Evolutionary conservation across 2,888 invertebrate species (phyloP), one percentile per base, ranked within the genome.

Genomic region (Crematogaster levior): DNA sequence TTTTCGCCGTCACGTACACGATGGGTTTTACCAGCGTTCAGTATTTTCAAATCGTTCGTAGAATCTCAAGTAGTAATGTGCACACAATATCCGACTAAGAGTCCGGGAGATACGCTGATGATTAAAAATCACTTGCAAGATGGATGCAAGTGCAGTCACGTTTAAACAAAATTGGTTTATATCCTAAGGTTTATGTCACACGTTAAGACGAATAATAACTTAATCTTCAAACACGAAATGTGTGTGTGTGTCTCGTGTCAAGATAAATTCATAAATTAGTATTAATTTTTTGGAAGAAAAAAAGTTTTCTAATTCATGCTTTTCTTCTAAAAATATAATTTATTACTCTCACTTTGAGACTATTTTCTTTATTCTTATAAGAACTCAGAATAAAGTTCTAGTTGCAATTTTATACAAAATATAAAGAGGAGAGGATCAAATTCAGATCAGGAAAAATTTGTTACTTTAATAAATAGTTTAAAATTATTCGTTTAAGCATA

Each of bases 21-120:
- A 24, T 37, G 7, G 30, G 27, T 65, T 56, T 56, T 66, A 34
- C 34, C 43, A 40, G 51, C 51, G 18, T 66, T 48, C 51, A 34
- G 37, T 61, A 82, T 61, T 61, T 82, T 81, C 81, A 5, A 51
- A 61, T 68, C 60, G 60, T 40, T 70, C 7, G 43, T 43, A 18
- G 77, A 77, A 77, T 77, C 56, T 68, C 70, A 77, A 77, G 77
- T 43, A 68, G 77, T 43, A 56, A 68, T 30, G 51, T 27, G 40
- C 18, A 34, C 53, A 7, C n/a, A 66, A n/a, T 51, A 68, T 24
- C 12, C 21, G 15, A 12, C 15, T 12, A 27, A 18, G 43, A 34
- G 15, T 43, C 27, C 53, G 18, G 37, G 53, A 74, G 43, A 21
- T 24, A n/a, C 18, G 15, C 18, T 3, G 24, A 34, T 63, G n/a